Base-by-base conservation (phyloP, 2,888 invertebrate genomes). In the Metallyticus violacea region DNA sequence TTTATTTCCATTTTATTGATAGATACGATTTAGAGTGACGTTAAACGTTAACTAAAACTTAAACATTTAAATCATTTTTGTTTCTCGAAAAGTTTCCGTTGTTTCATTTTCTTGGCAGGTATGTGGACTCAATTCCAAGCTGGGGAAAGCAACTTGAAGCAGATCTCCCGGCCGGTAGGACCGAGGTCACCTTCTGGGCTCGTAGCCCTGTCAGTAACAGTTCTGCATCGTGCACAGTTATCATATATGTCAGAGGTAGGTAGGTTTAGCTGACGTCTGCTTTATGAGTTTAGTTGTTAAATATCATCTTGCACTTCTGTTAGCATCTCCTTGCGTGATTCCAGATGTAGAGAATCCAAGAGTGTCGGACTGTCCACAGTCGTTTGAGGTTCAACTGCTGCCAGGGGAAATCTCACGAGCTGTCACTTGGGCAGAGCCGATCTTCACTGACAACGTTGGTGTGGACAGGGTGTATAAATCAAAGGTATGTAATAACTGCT, bases 381-480 rank as follows among this genome's bases (percentile, higher is more conserved):
- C 95, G 6, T 94, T 95, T 89, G 94, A 94, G 88, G 93, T 94
- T 28, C 91, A 92, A 26, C 90, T 95, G 84, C 91, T 92, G 81
- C 91, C 92, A 22, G 93, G 94, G 79, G 94, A 95, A 90, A 91
- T 91, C 0, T 92, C 93, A 85, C 92, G 94, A 29, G 92, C 93
- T 79, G 93, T 95, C 80, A 92, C 92, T 88, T 96, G 95, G 95
- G 93, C 93, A 79, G 95, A 95, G 89, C 95, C 96, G 1, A 91
- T 92, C 79, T 95, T 95, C 89, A 92, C 91, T 29, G 94, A 94
- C 90, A 94, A 94, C 89, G 93, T 93, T 77, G 93, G 92, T 85
- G 91, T 95, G 28, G 92, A 93, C 86, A 92, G 92, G 86, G 91
- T 94, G 80, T 94, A 93, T 90, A 94, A 94, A 90, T 94, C 95